Percentiles rank a stretch among this genome's conserved stretches.
Conservation (phyloP, 2,888 invertebrate species). For the Pteria penguin region DNA sequence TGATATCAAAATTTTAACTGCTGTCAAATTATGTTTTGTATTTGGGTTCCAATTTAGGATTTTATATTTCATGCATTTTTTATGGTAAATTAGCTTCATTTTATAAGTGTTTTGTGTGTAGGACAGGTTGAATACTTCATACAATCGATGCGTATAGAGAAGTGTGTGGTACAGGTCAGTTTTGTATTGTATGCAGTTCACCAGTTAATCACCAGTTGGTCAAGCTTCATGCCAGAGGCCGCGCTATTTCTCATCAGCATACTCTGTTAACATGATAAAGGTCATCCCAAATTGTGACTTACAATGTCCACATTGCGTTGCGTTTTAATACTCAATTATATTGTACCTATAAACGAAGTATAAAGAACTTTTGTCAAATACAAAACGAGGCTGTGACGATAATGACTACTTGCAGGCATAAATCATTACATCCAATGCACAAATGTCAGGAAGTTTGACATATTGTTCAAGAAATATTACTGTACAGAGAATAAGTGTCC, state of each 20-base stretch:
- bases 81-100: conserved; percentile 22
- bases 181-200: not conserved
- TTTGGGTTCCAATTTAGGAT: no score
- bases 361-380: no score
- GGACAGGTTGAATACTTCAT: not conserved
- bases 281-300: not conserved
- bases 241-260: not conserved
- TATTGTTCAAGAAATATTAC: not conserved
- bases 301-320: not conserved
- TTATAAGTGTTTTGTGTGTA: not conserved
- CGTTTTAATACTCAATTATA: not conserved
- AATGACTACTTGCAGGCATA: no score
- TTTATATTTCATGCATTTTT: conserved; percentile 3
- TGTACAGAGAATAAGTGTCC: not conserved
- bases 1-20: not conserved
- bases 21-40: not conserved
- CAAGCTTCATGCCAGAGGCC: not conserved
- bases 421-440: no score
- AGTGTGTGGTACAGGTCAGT: not conserved
- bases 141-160: not conserved
- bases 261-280: not conserved
- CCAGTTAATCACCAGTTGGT: not conserved
- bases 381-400: no score
- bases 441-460: no score
- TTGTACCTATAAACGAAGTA: no score